These are phyloP conservation scores for Dromas ardeola DNA, from an alignment of 2,113 vertebrate genomes.

Conservation along the genomic window DNA sequence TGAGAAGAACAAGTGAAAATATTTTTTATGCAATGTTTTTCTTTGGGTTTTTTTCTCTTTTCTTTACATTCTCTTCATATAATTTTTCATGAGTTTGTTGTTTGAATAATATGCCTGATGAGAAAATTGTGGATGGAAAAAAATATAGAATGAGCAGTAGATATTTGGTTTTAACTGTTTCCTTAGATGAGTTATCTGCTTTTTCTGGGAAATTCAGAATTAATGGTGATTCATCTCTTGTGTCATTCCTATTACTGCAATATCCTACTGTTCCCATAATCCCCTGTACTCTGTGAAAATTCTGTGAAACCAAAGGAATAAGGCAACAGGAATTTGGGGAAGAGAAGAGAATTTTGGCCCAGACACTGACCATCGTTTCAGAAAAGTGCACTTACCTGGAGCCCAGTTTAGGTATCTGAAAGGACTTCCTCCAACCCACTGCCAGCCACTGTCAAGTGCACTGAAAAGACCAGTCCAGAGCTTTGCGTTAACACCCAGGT, in stretches of 20 bases:
- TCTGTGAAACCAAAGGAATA: neutral
- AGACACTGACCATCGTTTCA: neutral
- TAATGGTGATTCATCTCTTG: neutral
- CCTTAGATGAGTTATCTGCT: neutral
- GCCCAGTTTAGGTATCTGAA: conserved; percentile 96
- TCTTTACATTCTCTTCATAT: neutral
- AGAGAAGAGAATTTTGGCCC: neutral
- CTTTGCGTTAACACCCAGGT: conserved; percentile 60
- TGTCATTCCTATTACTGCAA: neutral
- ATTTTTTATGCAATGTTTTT: neutral
- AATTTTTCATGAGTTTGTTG: neutral
- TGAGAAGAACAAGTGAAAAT: neutral
- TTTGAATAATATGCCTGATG: neutral
- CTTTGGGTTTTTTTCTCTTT: neutral
- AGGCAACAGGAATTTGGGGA: neutral
- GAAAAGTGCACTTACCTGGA: conserved; percentile 79
- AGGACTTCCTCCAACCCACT: conserved; percentile 85
- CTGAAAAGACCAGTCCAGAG: conserved; percentile 92
- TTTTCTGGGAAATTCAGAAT: neutral
- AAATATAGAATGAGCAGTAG: neutral
- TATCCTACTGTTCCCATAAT: neutral
- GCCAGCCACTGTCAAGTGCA: conserved; percentile 87
- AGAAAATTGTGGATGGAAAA: neutral
- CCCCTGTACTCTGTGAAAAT: neutral
- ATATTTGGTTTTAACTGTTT: neutral